Evolutionary conservation across 2,888 invertebrate genomes (phyloP), one percentile per base, ranked within the genome.

Genomic region (Heliconius cydno): DNA sequence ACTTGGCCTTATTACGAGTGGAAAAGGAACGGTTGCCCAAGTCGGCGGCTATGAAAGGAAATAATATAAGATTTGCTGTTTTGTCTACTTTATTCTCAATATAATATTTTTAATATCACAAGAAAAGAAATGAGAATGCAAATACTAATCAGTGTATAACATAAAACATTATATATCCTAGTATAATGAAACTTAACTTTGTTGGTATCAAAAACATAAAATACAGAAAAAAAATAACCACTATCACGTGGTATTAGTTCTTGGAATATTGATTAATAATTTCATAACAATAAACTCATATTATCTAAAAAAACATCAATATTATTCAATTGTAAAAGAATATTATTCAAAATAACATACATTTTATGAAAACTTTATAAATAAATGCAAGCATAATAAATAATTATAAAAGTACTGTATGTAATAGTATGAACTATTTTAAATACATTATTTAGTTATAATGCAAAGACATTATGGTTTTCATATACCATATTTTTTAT

Each of bases 101-200:
- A 60, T n/a, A 60, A 60, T 60, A 60, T 60, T 60, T 60, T 60
- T n/a, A 60, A 60, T 60, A 60, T 60, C 60, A 60, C 60, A 60
- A 52, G 52, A 22, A 19, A 60, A 60, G 57, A 60, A 60, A n/a
- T n/a, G 4, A 10, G 19, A n/a, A n/a, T 60, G 60, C n/a, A n/a
- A 52, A 52, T 19, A 52, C 19, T 7, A 52, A 52, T 19, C 19
- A 19, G 52, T 52, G 19, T 52, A 19, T 46, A 46, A 6, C 15
- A 19, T 46, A 46, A 15, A 46, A 46, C 46, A 46, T 19, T 52
- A 52, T 52, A 52, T 19, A 52, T 52, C 19, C 7, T 52, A 6
- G 52, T 52, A 52, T 52, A 52, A 52, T 52, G 19, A 52, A 52
- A 52, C 15, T 52, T 52, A 52, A 52, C 52, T 15, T 52, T 52